These are phyloP conservation scores for Drosophila hamatofila DNA, from an alignment of 2,888 invertebrate species.

Conservation along the genomic window DNA sequence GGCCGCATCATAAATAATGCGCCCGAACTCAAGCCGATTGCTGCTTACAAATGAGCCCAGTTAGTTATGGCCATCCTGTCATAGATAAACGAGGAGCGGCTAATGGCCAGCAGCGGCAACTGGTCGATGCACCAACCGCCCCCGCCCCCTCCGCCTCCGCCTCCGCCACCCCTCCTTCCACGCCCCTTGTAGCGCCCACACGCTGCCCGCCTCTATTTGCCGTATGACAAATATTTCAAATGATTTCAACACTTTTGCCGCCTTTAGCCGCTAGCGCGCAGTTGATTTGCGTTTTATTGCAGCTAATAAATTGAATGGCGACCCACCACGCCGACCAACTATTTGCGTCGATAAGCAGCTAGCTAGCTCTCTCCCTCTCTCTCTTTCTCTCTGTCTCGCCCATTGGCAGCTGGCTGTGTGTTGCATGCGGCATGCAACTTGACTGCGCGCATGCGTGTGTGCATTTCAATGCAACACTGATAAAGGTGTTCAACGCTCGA, in stretches of 20 bases:
- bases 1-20: conserved; percentile 51
- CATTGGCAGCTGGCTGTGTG: conserved; percentile 29
- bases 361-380: not conserved
- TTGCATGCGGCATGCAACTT: conserved; percentile 67
- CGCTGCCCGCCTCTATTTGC: conserved; percentile 52
- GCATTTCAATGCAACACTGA: conserved; percentile 81
- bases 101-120: conserved; percentile 33
- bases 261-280: conserved; percentile 24
- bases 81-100: conserved; percentile 68
- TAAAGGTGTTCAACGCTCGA: conserved; percentile 82
- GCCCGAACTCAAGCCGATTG: conserved; percentile 4
- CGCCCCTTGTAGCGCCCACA: conserved; percentile 11
- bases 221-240: conserved; percentile 82
- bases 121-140: too few species aligned
- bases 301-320: conserved; percentile 80
- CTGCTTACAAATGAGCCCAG: conserved; percentile 69
- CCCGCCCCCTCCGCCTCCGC: not conserved
- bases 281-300: conserved; percentile 81
- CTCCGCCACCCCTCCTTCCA: not conserved
- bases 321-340: conserved; percentile 64
- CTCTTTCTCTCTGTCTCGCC: not conserved
- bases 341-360: conserved; percentile 70
- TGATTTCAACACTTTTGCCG: conserved; percentile 81
- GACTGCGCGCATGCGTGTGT: conserved; percentile 73
- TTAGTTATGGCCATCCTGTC: conserved; percentile 67